These are phyloP conservation scores for Papilio machaon DNA, from an alignment of 1,140 invertebrate genomes.

Conservation along the genomic window DNA sequence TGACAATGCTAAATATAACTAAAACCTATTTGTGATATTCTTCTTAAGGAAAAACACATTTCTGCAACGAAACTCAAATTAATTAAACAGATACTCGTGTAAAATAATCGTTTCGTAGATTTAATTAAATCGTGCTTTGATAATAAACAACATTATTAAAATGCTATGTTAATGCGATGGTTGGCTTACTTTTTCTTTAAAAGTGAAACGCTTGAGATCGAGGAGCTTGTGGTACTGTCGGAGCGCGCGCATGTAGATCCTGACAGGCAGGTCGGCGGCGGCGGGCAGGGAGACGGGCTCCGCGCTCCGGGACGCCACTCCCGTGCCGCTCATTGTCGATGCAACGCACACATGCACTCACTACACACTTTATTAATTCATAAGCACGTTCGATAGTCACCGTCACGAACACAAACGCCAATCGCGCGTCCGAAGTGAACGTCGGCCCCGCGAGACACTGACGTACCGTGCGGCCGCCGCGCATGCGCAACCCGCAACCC, in stretches of 20 bases:
- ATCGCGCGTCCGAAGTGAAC: conserved; percentile 80
- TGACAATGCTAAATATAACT: not conserved
- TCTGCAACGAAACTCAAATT: not conserved
- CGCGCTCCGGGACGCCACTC: conserved; percentile 64
- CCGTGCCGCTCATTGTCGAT: conserved; percentile 69
- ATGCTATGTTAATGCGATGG: not conserved
- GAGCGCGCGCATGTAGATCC: conserved; percentile 83
- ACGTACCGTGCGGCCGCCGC: conserved; percentile 64
- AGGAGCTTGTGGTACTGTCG: conserved; percentile 84
- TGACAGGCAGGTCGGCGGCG: conserved; percentile 82
- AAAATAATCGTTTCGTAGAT: not conserved
- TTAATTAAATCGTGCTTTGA: not conserved
- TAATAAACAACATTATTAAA: not conserved
- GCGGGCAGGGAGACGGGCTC: conserved; percentile 78
- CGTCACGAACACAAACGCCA: conserved; percentile 59
- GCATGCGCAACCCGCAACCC: conserved; percentile 61
- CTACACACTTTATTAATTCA: conserved; percentile 61
- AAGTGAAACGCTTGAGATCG: conserved; percentile 72
- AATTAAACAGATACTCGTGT: not conserved
- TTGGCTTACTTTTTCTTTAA: conserved; percentile 79
- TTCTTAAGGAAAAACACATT: not conserved
- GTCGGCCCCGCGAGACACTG: conserved; percentile 74
- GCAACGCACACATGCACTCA: conserved; percentile 55
- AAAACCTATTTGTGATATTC: not conserved
- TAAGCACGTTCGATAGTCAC: conserved; percentile 56